phyloP scores from a whole-genome alignment of 2,888 invertebrate genomes.

The Herminia tarsipennalis region DNA sequence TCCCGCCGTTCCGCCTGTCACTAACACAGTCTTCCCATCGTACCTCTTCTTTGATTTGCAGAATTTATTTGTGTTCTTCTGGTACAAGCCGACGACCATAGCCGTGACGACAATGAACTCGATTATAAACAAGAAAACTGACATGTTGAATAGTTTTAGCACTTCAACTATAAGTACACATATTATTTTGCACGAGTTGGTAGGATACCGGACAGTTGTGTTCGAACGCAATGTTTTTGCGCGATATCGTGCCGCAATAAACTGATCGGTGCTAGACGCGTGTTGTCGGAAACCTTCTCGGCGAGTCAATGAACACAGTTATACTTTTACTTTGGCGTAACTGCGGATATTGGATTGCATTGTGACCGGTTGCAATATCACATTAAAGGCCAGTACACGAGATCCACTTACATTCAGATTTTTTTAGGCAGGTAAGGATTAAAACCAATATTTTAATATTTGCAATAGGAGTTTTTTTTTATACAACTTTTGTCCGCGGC shows the following conservation, averaged over 20 bases:
- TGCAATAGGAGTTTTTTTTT: too few relatives aligned
- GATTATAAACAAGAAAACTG: conserved; percentile 49
- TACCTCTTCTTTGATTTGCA: conserved; percentile 72
- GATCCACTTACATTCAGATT: conserved; percentile 8
- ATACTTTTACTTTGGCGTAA: conserved; percentile 51
- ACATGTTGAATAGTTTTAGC: conserved; percentile 39
- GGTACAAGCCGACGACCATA: conserved; percentile 66
- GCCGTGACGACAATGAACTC: conserved; percentile 54
- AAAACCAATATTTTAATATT: too few relatives aligned
- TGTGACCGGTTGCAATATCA: conserved; percentile 33
- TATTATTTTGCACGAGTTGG: conserved; percentile 9
- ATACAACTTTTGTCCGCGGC: too few relatives aligned
- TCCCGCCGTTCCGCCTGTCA: conserved; percentile 75
- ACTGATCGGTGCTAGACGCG: conserved; percentile 15
- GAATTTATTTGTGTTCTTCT: conserved; percentile 72
- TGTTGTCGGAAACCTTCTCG: conserved; percentile 22
- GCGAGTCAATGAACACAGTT: conserved; percentile 42
- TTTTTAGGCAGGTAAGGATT: too few relatives aligned
- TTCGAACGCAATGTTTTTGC: background rate
- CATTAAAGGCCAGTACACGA: conserved; percentile 6
- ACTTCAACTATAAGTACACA: conserved; percentile 4
- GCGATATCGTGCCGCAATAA: background rate
- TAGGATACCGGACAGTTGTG: background rate
- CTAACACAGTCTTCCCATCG: conserved; percentile 68
- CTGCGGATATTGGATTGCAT: conserved; percentile 43